Conservation (phyloP, 2,888 invertebrate species). For the Geotrupes spiniger region DNA sequence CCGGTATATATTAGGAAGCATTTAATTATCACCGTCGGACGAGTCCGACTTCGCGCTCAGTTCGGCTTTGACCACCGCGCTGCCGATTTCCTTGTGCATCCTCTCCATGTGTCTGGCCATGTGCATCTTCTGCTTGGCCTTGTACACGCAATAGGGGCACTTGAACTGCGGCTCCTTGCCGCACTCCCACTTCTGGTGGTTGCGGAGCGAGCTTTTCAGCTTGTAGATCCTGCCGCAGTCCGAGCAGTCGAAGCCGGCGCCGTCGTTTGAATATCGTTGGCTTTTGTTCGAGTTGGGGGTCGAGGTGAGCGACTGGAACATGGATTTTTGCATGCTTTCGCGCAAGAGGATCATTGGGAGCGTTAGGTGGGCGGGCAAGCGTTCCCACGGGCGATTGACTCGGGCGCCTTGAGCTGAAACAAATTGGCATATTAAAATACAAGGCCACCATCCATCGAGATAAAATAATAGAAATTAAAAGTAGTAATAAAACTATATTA, state of each 20-base stretch:
- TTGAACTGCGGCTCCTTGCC: conserved; percentile 77
- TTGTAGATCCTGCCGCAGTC: conserved; percentile 25
- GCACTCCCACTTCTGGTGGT: conserved; percentile 52
- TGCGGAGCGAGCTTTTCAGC: conserved; percentile 26
- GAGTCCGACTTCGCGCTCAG: neutral
- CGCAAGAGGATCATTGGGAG: conserved; percentile 1
- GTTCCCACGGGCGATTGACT: neutral
- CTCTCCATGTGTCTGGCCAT: conserved; percentile 75
- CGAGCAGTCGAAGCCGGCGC: conserved; percentile 8
- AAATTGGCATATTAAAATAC: neutral
- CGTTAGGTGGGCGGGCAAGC: neutral
- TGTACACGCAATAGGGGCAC: conserved; percentile 74
- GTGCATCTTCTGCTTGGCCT: conserved; percentile 78
- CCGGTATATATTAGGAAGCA: neutral
- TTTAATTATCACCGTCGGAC: conserved; percentile 2
- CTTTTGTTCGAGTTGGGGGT: neutral
- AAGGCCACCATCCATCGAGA: too few species aligned
- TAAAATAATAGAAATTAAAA: too few species aligned
- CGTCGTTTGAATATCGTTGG: neutral
- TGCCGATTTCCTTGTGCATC: conserved; percentile 61
- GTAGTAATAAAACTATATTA: too few species aligned
- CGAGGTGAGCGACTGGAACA: neutral
- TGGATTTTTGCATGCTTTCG: conserved; percentile 1
- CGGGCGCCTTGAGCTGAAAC: neutral
- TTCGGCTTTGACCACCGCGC: neutral